Evolutionary conservation across 1,140 invertebrate genomes (phyloP).

Genomic region (Hyphantria cunea): DNA sequence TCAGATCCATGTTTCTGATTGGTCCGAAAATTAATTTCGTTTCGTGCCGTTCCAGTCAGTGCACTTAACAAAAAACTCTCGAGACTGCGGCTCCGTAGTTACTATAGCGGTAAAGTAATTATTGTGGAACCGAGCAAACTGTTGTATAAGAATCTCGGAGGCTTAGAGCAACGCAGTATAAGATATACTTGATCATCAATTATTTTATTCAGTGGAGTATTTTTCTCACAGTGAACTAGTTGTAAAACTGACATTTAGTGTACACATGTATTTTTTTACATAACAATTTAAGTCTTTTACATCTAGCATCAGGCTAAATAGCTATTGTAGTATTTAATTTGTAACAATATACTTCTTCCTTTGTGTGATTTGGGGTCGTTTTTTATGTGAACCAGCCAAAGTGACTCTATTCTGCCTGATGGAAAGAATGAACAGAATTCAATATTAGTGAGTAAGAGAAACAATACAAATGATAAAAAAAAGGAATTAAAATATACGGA

Average conservation of each 20-base stretch:
- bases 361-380: too few species aligned
- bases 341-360: too few species aligned
- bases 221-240: background rate
- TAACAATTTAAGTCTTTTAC: too few species aligned
- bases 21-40: constrained; percentile 42
- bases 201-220: background rate
- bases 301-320: too few species aligned
- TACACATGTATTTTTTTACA: too few species aligned
- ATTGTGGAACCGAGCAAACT: constrained; percentile 1
- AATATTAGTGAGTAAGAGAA: too few species aligned
- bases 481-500: too few species aligned
- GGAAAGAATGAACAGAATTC: too few species aligned
- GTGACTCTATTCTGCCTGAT: too few species aligned
- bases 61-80: constrained; percentile 60
- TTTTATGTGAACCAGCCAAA: too few species aligned
- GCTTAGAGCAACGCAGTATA: background rate
- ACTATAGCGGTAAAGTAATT: constrained; percentile 18
- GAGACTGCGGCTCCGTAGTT: constrained; percentile 14
- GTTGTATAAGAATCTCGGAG: constrained; percentile 16
- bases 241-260: background rate
- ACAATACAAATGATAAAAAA: too few species aligned
- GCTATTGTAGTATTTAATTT: too few species aligned
- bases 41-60: constrained; percentile 62
- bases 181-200: background rate
- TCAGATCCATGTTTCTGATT: constrained; percentile 49